These are phyloP conservation scores for Mionectes olivaceus DNA, from an alignment of 2,797 vertebrate genomes.

Conservation along the genomic window DNA sequence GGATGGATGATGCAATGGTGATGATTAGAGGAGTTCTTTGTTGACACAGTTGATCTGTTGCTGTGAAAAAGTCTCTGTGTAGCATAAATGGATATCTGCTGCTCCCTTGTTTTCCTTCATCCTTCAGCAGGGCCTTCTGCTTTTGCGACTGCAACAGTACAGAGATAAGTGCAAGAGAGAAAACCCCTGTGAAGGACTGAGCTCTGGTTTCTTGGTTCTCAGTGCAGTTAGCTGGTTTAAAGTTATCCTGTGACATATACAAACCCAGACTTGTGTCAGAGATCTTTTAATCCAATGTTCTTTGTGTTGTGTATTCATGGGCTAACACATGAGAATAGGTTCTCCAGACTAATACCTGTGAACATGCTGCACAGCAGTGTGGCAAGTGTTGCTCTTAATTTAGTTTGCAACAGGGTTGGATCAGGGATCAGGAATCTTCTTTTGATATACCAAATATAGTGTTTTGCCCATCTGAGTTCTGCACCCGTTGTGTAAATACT, in stretches of 20 bases:
- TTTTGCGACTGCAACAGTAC: background rate
- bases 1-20: accelerated
- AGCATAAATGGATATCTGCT: background rate
- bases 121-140: background rate
- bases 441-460: background rate
- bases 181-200: background rate
- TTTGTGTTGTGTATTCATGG: accelerated
- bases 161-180: background rate
- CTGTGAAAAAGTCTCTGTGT: background rate
- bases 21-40: background rate
- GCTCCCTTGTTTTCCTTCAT: background rate
- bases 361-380: background rate
- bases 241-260: background rate
- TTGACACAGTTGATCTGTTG: background rate
- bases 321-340: background rate
- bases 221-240: background rate
- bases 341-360: background rate
- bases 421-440: background rate
- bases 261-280: accelerated
- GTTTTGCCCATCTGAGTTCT: background rate
- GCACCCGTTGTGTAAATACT: background rate
- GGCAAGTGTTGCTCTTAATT: background rate
- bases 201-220: background rate
- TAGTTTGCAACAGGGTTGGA: background rate
- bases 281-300: background rate